Base-by-base conservation (phyloP, 2,888 invertebrate species). In the Drosophila phalerata region DNA sequence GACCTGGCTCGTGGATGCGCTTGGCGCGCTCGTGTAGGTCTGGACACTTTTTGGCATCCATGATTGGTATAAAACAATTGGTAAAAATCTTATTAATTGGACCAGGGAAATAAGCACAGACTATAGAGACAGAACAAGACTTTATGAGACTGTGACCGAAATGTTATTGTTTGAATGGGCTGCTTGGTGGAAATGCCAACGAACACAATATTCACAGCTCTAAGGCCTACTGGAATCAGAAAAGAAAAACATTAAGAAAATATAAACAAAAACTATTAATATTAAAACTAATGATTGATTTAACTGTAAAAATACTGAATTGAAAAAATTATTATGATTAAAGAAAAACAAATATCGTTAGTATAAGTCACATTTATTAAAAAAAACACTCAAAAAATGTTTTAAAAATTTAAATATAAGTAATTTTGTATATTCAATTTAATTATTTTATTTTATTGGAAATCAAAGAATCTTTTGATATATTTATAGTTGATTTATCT, bases 11-110 rank as follows among this genome's bases (percentile, higher is more conserved):
- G 22, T 86, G 85, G 8, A 73, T 48, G 10, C 85, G 73, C 22
- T 52, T 76, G 28, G 79, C 88, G 19, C 88, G 80, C 47, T 88
- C 85, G 13, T 69, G 65, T 2, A 77, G 51, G 6, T 73, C 73
- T 0, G 80, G 65, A 47, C 83, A 85, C 69, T 87, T 78, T 2
- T 43, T 49, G 4, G 40, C 9, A 17, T 17, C 43, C 77, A 76
- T 76, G 11, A 13, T 69, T 32, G 5, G 34, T 28, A 25, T 8
- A 62, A 47, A 38, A 15, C 11, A n/a, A 11, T 13, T 19, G 62
- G 40, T 56, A 63, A 11, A 48, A 63, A 55, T 52, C 15, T 13
- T 10, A 25, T 10, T 13, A 15, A 38, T 42, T 17, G 42, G 40
- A 53, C 49, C n/a, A 52, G 48, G 47, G 49, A 53, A 47, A 37